phyloP scores from a whole-genome alignment of 2,113 vertebrate species.

The Corapipo altera region DNA sequence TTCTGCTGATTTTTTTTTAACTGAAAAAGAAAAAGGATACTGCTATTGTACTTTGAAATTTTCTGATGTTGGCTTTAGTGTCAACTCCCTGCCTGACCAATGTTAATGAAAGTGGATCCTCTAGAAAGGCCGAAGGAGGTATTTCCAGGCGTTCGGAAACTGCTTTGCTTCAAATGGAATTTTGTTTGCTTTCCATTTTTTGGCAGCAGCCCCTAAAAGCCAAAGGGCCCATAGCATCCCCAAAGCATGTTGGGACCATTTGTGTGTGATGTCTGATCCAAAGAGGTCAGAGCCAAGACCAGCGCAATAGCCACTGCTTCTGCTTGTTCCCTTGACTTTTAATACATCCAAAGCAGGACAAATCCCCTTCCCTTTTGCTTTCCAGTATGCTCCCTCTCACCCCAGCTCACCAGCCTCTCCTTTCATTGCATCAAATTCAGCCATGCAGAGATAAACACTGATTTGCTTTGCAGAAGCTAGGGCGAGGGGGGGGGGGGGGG shows the following conservation, averaged over 20 bases:
- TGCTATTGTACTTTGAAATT: not conserved
- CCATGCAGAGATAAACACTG: not conserved
- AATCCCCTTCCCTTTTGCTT: not conserved
- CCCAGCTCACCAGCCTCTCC: not conserved
- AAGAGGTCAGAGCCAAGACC: not conserved
- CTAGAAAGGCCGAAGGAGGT: not conserved
- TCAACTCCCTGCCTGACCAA: not conserved
- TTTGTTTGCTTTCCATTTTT: not conserved
- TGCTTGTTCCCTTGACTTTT: not conserved
- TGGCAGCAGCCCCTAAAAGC: not conserved
- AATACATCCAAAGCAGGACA: not conserved
- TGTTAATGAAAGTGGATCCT: not conserved
- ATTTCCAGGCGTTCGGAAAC: not conserved
- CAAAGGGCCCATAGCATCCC: not conserved
- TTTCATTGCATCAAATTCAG: not conserved
- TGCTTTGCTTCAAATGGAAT: not conserved
- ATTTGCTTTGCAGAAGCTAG: not conserved
- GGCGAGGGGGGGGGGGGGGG: not conserved
- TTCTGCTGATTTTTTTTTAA: not conserved
- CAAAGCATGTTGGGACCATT: not conserved
- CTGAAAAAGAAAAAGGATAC: not conserved
- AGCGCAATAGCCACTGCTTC: not conserved
- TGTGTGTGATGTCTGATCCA: fast-evolving
- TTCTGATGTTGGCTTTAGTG: not conserved
- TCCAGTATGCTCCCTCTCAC: not conserved